Percentiles rank a stretch among this genome's conserved stretches.
These are phyloP conservation scores for Zaprionus lineosus DNA, from an alignment of 2,888 invertebrate genomes.

Conservation along the genomic window DNA sequence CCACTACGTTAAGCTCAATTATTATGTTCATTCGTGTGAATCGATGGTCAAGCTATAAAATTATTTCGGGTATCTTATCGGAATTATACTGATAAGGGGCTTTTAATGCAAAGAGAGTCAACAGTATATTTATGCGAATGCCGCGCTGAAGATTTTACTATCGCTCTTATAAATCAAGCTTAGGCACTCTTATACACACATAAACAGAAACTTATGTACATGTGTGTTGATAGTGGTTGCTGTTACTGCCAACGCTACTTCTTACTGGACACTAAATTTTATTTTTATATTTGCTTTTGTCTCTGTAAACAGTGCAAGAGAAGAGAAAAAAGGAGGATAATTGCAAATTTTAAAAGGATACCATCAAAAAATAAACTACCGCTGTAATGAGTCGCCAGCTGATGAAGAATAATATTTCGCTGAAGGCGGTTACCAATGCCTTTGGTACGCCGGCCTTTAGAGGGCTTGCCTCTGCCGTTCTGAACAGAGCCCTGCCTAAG, in stretches of 20 bases:
- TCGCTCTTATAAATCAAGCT: constrained; percentile 59
- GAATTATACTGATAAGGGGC: constrained; percentile 33
- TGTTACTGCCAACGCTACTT: constrained; percentile 12
- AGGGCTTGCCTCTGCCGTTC: constrained; percentile 2
- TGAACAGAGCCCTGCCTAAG: constrained; percentile 16
- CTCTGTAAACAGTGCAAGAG: constrained; percentile 9
- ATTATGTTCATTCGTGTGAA: constrained; percentile 7
- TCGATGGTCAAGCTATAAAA: constrained; percentile 25
- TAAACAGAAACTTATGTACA: background rate
- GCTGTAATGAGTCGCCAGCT: constrained; percentile 74
- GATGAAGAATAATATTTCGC: constrained; percentile 58
- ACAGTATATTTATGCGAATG: no score
- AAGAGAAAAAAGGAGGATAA: background rate
- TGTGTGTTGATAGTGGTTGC: background rate
- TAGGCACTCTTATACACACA: constrained; percentile 49
- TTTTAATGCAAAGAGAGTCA: no score
- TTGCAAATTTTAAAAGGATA: background rate
- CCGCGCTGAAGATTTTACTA: no score
- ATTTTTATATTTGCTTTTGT: constrained; percentile 6
- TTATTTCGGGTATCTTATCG: constrained; percentile 43
- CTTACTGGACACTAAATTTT: constrained; percentile 15
- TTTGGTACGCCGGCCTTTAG: constrained; percentile 5
- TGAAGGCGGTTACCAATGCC: constrained; percentile 55
- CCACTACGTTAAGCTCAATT: constrained; percentile 5
- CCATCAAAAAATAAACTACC: constrained; percentile 5